Evolutionary conservation across 2,797 vertebrate genomes (phyloP).

Genomic region (Pseudotriccus pelzelni): DNA sequence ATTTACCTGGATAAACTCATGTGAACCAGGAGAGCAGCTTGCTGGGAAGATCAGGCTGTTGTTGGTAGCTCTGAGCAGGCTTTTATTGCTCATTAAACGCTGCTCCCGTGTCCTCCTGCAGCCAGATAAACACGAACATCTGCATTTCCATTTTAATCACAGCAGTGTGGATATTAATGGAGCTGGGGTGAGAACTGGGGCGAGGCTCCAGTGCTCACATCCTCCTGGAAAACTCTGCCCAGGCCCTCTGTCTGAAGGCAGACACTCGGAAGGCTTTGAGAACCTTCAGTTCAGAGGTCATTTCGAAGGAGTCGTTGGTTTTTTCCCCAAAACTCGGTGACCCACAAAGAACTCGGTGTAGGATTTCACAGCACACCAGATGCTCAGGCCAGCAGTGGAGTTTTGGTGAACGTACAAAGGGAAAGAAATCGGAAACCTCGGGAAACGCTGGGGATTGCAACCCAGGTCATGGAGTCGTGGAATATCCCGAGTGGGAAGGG

Average conservation of each 20-base stretch:
- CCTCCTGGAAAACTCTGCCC: background rate
- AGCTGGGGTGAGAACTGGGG: background rate
- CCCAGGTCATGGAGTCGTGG: background rate
- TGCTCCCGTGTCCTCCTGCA: background rate
- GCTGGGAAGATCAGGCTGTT: background rate
- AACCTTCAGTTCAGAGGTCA: background rate
- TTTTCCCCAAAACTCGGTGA: background rate
- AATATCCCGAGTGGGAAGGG: background rate
- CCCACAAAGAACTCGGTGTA: rapidly evolving
- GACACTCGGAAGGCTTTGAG: background rate
- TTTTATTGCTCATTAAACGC: background rate
- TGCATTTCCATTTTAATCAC: background rate
- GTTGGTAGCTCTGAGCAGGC: background rate
- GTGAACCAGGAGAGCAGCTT: background rate
- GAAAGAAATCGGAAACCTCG: background rate
- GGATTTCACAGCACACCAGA: background rate
- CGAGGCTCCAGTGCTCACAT: background rate
- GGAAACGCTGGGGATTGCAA: rapidly evolving
- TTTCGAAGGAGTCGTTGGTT: background rate
- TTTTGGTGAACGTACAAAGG: background rate
- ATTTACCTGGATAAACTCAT: background rate
- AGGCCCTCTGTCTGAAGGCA: background rate
- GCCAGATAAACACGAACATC: background rate
- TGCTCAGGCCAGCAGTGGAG: background rate
- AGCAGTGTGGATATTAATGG: background rate